Base-by-base conservation (phyloP, 2,113 vertebrate genomes). In the Microtus montanus region DNA sequence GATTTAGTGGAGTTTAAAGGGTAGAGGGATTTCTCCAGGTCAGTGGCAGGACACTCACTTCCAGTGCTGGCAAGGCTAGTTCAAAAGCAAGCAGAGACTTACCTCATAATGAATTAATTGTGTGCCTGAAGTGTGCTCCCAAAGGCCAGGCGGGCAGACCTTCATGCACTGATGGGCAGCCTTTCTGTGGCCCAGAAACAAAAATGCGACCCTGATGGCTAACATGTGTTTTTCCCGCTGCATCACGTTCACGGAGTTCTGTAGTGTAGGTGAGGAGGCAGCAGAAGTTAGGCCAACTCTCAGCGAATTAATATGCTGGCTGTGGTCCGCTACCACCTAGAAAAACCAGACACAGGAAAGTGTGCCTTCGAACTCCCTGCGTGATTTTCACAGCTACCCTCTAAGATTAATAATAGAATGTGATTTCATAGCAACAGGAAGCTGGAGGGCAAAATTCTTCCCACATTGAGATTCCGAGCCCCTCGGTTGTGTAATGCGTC, bases 91-190 rank as follows among this genome's bases (percentile, higher is more conserved):
- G 97, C 98, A 96, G 96, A 97, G 98, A 98, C 97, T 98, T 97
- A 97, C 92, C 95, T 98, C 98, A 98, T 98, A 99, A 99, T 98
- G 98, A 98, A 99, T 99, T 98, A 98, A 99, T 99, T 99, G 98
- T 99, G 98, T 98, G 98, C 97, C 98, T 99, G 98, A 99, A 98
- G 98, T 99, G 96, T 99, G 98, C 98, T 98, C 98, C 98, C 96
- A 97, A 94, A 98, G 98, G 98, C 96, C 98, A 98, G 98, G 98
- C 98, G 98, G 98, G 96, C 98, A 97, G 98, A 99, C 98, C 98
- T 98, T 97, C 98, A 95, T 97, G 97, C 98, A 98, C 98, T 98
- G 98, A 98, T 98, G 98, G 98, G 98, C 97, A 98, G 98, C 98
- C 98, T 98, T 95, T 98, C 98, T 87, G 74, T 99, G 98, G 98